These are phyloP conservation scores for Drosophila fulvimacula DNA, from an alignment of 2,888 invertebrate species.

Conservation along the genomic window DNA sequence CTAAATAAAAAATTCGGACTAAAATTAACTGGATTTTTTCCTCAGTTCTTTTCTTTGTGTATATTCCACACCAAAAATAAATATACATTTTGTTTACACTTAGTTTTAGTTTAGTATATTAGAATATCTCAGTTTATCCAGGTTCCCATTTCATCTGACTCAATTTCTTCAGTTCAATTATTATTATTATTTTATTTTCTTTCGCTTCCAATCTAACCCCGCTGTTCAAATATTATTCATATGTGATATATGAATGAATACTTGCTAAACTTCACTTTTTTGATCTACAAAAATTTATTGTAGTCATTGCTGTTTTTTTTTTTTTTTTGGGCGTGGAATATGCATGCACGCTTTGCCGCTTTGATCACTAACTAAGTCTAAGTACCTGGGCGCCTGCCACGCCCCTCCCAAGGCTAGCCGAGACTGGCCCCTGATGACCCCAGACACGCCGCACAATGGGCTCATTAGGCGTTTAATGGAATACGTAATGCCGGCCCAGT, in stretches of 20 bases:
- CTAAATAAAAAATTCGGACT: too few relatives aligned
- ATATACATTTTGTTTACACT: too few relatives aligned
- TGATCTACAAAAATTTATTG: constrained; percentile 4
- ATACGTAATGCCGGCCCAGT: constrained; percentile 68
- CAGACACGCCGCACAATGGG: constrained; percentile 61
- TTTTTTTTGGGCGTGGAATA: too few relatives aligned
- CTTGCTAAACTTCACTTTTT: not conserved
- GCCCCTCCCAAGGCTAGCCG: constrained; percentile 5
- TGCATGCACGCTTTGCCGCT: constrained; percentile 17
- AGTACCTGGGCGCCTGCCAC: constrained; percentile 53
- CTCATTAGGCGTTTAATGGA: constrained; percentile 79
- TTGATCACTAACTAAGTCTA: constrained; percentile 53
- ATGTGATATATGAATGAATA: not conserved
- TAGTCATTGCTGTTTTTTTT: not conserved
- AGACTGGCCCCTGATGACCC: constrained; percentile 48
- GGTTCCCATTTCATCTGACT: too few relatives aligned
- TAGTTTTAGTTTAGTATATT: too few relatives aligned
- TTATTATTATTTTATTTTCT: too few relatives aligned
- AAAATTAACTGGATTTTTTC: too few relatives aligned
- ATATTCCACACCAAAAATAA: too few relatives aligned
- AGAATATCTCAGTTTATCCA: too few relatives aligned
- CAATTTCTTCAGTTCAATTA: too few relatives aligned
- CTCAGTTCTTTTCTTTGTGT: too few relatives aligned
- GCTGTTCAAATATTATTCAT: not conserved
- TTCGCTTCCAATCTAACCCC: too few relatives aligned